Percentiles rank a stretch among this genome's conserved stretches.
Evolutionary conservation across 2,888 invertebrate genomes (phyloP).

Genomic region (Syrphus vitripennis): DNA sequence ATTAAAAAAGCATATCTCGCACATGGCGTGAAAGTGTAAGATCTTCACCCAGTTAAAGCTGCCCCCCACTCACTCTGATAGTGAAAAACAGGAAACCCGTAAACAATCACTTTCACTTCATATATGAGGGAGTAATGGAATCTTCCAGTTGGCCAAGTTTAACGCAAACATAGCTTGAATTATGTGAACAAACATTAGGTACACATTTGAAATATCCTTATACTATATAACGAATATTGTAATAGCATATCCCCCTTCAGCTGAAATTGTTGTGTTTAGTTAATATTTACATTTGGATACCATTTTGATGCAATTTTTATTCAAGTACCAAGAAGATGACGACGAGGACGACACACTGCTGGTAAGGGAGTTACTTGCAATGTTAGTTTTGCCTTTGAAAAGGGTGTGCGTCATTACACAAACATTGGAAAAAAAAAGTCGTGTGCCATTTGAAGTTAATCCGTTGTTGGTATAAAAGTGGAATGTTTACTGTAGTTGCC

Average conservation of each 20-base stretch:
- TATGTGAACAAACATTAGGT: constrained; percentile 60
- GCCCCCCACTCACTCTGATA: not conserved
- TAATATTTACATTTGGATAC: constrained; percentile 57
- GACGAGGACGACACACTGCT: not conserved
- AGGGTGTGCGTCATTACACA: constrained; percentile 69
- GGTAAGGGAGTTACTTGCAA: constrained; percentile 7
- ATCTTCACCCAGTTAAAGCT: not conserved
- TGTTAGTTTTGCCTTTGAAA: constrained; percentile 10
- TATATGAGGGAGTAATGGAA: constrained; percentile 32
- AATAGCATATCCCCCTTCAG: constrained; percentile 24
- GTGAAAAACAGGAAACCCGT: constrained; percentile 57
- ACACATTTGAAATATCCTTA: constrained; percentile 46
- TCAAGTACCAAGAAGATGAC: constrained; percentile 72
- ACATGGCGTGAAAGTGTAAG: constrained; percentile 61
- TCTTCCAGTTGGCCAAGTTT: constrained; percentile 68
- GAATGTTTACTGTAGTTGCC: constrained; percentile 49
- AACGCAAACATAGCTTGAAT: constrained; percentile 67
- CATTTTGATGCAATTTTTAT: constrained; percentile 73
- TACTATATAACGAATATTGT: too few species aligned
- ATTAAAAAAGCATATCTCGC: constrained; percentile 61
- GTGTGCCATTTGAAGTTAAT: constrained; percentile 70
- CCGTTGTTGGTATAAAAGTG: constrained; percentile 20
- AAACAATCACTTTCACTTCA: constrained; percentile 44
- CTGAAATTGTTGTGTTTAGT: not conserved
- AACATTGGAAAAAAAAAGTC: constrained; percentile 58